Base-by-base conservation (phyloP, 2,888 invertebrate species). In the Beris morrisii region DNA sequence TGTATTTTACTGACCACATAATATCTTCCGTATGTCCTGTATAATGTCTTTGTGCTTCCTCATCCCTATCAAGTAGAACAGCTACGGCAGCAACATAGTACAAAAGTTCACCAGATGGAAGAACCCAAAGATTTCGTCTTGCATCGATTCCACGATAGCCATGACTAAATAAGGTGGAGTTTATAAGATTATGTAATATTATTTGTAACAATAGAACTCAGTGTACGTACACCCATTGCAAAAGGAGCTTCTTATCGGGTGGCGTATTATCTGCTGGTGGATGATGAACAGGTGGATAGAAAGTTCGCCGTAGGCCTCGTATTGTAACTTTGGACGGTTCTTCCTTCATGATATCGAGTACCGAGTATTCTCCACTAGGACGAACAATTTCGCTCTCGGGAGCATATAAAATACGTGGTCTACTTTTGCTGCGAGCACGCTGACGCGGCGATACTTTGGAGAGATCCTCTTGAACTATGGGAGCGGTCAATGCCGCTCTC, bases 31-130 rank as follows among this genome's bases (percentile, higher is more conserved):
- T 95, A 76, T 96, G 96, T 5, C 93, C 95, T 11, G 85, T 88
- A 75, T 96, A 96, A 78, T 95, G 95, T 70, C 95, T 83, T 82
- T 96, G 96, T 0, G 89, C 85, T 75, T 94, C 93, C 77, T 92
- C 91, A 69, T 91, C 91, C 55, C 92, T 85, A 78, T 95, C 93
- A 76, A 90, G 92, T 81, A 96, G 86, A 32, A 96, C 88, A 0
- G 93, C 95, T 0, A 95, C 91, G 0, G 95, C 92, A 0, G 94
- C 94, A n/a, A 95, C 95, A 77, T 90, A 93, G 80, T 95, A 96
- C 48, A 95, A 83, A 7, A 96, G 84, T 79, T 97, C 97, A 0
- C 96, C 97, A 0, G 95, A 95, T 0, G 95, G 95, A 64, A 97
- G 82, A 31, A 93, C 92, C 91, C 95, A 94, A 43, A 97, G 84